Evolutionary conservation across 1,140 invertebrate species (phyloP).

Genomic region (Vanessa atalanta): DNA sequence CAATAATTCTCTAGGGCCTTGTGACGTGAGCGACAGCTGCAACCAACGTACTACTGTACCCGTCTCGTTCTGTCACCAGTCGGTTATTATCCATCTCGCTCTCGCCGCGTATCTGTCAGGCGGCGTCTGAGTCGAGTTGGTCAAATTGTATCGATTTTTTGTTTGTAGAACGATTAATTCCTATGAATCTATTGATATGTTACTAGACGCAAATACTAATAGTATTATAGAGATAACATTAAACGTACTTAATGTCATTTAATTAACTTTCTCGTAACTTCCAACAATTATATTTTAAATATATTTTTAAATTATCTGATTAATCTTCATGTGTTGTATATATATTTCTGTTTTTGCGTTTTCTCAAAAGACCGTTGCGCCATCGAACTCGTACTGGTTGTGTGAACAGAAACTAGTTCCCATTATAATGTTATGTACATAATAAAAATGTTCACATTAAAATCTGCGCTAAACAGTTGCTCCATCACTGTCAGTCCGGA

Average conservation of each 20-base stretch:
- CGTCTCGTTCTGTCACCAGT: constrained; percentile 50
- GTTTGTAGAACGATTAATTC: constrained; percentile 29
- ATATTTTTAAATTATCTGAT: background rate
- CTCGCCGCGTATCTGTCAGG: constrained; percentile 46
- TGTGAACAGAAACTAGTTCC: constrained; percentile 43
- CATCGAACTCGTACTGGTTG: constrained; percentile 39
- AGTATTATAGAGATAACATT: background rate
- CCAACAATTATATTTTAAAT: background rate
- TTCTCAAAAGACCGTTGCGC: constrained; percentile 37
- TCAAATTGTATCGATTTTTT: constrained; percentile 61
- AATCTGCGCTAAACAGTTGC: constrained; percentile 27
- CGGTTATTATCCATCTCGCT: constrained; percentile 48
- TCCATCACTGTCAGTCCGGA: constrained; percentile 19
- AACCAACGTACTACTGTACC: constrained; percentile 58
- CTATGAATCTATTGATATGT: constrained; percentile 21
- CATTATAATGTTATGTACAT: constrained; percentile 40
- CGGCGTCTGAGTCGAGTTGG: constrained; percentile 39
- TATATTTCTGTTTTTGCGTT: background rate
- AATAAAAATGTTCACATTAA: constrained; percentile 43
- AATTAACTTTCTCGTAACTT: background rate
- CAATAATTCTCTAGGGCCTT: constrained; percentile 64
- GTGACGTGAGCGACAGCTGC: constrained; percentile 72
- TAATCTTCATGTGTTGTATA: background rate
- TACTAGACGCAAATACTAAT: constrained; percentile 1
- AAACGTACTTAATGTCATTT: background rate